phyloP scores from a whole-genome alignment of 2,888 invertebrate genomes.

The Agonopterix subpropinquella region DNA sequence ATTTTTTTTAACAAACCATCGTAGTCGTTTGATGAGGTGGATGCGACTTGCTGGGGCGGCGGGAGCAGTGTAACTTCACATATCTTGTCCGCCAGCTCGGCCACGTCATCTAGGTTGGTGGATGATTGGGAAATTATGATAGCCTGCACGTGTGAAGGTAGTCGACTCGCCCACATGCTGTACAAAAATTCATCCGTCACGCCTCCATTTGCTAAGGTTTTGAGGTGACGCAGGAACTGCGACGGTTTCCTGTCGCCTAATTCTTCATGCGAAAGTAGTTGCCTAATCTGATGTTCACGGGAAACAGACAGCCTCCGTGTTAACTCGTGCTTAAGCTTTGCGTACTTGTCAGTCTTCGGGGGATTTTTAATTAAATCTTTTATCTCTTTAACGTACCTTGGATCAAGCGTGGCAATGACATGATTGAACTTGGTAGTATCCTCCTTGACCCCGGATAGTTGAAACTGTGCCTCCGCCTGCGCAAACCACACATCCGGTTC shows the following conservation, averaged over 20 bases:
- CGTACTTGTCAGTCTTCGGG: background rate
- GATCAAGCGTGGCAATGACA: background rate
- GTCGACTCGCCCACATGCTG: background rate
- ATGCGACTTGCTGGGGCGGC: background rate
- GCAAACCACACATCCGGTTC: too few relatives aligned
- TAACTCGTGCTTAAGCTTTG: background rate
- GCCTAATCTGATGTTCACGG: background rate
- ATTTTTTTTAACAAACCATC: background rate
- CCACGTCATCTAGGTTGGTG: background rate
- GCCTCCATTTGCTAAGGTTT: background rate
- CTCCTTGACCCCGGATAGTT: background rate
- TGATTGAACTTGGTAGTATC: background rate
- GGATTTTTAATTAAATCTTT: background rate
- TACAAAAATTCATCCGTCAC: background rate
- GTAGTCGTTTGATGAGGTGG: background rate
- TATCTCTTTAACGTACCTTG: background rate
- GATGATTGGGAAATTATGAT: background rate
- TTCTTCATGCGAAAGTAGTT: background rate
- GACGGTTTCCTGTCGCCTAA: constrained; percentile 1
- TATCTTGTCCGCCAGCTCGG: background rate
- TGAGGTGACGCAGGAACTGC: constrained; percentile 1
- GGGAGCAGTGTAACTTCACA: background rate
- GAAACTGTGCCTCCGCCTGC: too few relatives aligned
- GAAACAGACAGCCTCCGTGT: background rate
- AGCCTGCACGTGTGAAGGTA: background rate